Percentiles rank a stretch among this genome's conserved stretches.
phyloP scores from a whole-genome alignment of 2,113 vertebrate species.

The Pygathrix nemaeus region DNA sequence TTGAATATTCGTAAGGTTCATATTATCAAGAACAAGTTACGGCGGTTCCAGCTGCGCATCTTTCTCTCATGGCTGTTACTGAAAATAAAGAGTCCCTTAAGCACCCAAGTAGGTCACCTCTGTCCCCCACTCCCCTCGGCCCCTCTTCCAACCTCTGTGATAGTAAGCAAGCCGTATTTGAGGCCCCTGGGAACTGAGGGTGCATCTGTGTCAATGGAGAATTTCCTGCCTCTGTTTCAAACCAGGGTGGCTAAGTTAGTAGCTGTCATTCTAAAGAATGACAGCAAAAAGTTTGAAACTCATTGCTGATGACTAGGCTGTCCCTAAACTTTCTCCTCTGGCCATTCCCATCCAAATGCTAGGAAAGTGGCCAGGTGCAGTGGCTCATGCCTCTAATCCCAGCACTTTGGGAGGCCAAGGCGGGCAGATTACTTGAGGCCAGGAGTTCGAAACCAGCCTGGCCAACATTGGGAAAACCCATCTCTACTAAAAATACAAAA shows the following conservation, averaged over 20 bases:
- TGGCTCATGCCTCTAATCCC: too few relatives aligned
- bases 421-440: too few relatives aligned
- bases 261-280: neutral
- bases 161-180: neutral
- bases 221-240: neutral
- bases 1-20: neutral
- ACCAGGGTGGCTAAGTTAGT: neutral
- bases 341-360: neutral
- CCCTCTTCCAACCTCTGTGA: neutral
- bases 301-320: neutral
- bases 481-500: too few relatives aligned
- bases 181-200: neutral
- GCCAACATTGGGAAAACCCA: too few relatives aligned
- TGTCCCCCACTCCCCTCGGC: neutral
- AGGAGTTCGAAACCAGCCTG: too few relatives aligned
- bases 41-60: neutral
- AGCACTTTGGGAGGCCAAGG: too few relatives aligned
- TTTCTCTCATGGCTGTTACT: conserved; percentile 13
- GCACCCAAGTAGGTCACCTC: neutral
- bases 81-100: conserved; percentile 24
- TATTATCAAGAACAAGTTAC: neutral
- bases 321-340: conserved; percentile 32
- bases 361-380: too few relatives aligned
- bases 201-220: neutral
- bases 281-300: neutral